Evolutionary conservation across 2,797 vertebrate species (phyloP), one percentile per base, ranked within the genome.

Genomic region (Aulostomus chinensis): DNA sequence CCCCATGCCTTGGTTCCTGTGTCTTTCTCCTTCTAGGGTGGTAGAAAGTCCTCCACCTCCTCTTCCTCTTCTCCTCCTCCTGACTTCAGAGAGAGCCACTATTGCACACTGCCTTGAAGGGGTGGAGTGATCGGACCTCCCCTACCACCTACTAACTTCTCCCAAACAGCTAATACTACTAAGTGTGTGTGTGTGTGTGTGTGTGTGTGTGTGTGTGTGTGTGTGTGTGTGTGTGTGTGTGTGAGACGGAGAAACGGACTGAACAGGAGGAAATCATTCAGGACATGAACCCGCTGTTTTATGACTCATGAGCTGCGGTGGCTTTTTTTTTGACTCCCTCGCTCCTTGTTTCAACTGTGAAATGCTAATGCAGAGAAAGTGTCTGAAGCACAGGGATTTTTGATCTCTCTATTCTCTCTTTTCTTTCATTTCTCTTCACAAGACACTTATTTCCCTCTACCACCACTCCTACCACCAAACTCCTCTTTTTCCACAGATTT

Each of bases 31-130:
- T 67, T 86, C 46, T 63, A 89, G 89, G 89, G 63, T 39, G 74
- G 62, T 89, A 89, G 74, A 85, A 79, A 70, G 68, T 73, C 66
- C 52, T 74, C 64, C 55, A 76, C 73, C 57, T 83, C 74, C 67
- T 76, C 68, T 35, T 61, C 80, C 57, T 67, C 64, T 18, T 58
- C 61, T 80, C 46, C 68, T 76, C 58, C 62, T 76, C 73, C 78
- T 33, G 79, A 58, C 81, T 76, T 76, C 79, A 85, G 85, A 86
- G 68, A 84, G 70, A 84, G 73, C 68, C 70, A 86, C 69, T 85
- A 56, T 84, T 64, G 40, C 73, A 57, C 63, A 67, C 67, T 74
- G 59, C 65, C 80, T 57, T 76, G 58, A 70, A 32, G 63, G 39
- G 49, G 33, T 39, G 22, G 49, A 33, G 53, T 68, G 42, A 70